Evolutionary conservation across 1,140 invertebrate species (phyloP).

Genomic region (Eumeta japonica): DNA sequence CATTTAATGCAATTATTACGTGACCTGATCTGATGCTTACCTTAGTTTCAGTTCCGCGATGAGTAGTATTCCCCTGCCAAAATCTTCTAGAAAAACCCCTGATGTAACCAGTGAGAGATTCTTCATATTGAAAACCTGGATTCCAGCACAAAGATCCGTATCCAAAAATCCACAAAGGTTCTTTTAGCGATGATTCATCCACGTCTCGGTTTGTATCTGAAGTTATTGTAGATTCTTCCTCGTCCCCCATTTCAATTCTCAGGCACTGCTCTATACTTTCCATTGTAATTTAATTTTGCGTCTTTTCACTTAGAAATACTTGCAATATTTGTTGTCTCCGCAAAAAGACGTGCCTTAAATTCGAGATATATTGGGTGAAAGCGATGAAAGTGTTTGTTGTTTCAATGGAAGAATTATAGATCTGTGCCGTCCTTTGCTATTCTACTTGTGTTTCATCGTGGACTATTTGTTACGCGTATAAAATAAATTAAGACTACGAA

Average conservation of each 20-base stretch:
- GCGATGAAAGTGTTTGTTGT: slow-evolving; percentile 16
- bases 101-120: slow-evolving; percentile 70
- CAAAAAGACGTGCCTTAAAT: too few species aligned
- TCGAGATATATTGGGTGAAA: too few species aligned
- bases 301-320: too few species aligned
- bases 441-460: slow-evolving; percentile 40
- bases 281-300: too few species aligned
- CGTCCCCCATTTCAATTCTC: too few species aligned
- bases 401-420: slow-evolving; percentile 24
- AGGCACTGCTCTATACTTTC: too few species aligned
- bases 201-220: too few species aligned
- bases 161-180: slow-evolving; percentile 76
- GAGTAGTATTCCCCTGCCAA: slow-evolving; percentile 84
- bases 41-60: slow-evolving; percentile 75
- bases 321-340: too few species aligned
- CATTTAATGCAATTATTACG: too few species aligned
- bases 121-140: slow-evolving; percentile 77
- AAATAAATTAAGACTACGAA: slow-evolving; percentile 25
- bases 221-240: too few species aligned
- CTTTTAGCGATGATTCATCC: too few species aligned
- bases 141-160: slow-evolving; percentile 87
- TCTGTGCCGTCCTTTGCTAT: slow-evolving; percentile 24
- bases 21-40: too few species aligned
- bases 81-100: slow-evolving; percentile 76
- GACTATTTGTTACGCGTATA: slow-evolving; percentile 22